Evolutionary conservation across 2,888 invertebrate species (phyloP), one percentile per base, ranked within the genome.

Genomic region (Strigamia crassipes): DNA sequence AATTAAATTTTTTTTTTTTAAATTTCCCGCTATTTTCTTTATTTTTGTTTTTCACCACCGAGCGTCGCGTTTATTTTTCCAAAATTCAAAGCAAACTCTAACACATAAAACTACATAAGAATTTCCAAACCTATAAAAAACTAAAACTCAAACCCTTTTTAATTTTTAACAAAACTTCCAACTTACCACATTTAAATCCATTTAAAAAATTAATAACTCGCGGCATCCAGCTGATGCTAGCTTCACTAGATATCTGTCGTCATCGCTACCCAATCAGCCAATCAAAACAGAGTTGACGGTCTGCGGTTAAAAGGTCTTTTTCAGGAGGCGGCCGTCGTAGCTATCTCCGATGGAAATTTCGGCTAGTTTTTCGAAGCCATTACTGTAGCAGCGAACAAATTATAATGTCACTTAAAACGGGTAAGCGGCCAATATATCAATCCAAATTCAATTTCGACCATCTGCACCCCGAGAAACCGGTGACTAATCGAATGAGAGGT

Each of bases 361-460:
- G 56, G 56, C 21, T 18, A 18, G 21, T 56, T 56, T 56, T 21
- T n/a, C 56, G 21, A 56, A n/a, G 9, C 56, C 5, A 56, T 56
- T 18, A 56, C 6, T 18, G 56, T 56, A 56, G 56, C 18, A 56
- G 9, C 2, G 8, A 18, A 21, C 18, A 18, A 56, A 18, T 18
- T 56, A 56, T n/a, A 56, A 56, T 56, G 56, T 56, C 56, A 56
- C 56, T 56, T 21, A 56, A 56, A 56, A 56, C 56, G 56, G 56
- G 56, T 56, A 56, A 56, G 56, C 56, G 46, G 15, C 12, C 0
- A 46, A 46, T n/a, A 56, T 6, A 56, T 18, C 56, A 56, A 56
- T n/a, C 9, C 15, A 56, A 56, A n/a, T 18, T 18, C n/a, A 56
- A 56, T n/a, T 18, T 18, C 18, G 21, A 15, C 18, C n/a, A 21